Evolutionary conservation across 2,113 vertebrate genomes (phyloP).

Genomic region (Notarius lentiginosus): DNA sequence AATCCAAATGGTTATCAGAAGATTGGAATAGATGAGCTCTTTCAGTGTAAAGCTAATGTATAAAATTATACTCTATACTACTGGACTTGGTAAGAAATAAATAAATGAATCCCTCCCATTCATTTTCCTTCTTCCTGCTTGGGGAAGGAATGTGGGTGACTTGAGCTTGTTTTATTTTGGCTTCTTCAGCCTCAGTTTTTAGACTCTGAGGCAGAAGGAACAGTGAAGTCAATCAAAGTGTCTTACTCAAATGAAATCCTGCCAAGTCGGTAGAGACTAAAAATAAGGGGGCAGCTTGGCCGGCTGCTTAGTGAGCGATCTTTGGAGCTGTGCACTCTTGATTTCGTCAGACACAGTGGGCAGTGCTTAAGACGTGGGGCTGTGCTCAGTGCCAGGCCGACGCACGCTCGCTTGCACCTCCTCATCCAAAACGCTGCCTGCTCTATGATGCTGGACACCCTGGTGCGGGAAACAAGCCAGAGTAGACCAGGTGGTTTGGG

Average conservation of each 20-base stretch:
- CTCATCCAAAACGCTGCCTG: constrained; percentile 16
- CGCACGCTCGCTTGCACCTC: constrained; percentile 27
- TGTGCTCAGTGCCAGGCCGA: constrained; percentile 25
- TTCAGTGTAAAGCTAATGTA: not conserved
- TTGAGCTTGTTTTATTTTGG: constrained; percentile 26
- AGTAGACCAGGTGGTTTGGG: not conserved
- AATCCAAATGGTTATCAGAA: not conserved
- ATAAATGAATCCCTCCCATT: not conserved
- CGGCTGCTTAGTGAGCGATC: constrained; percentile 26
- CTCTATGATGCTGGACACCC: not conserved
- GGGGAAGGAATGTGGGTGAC: constrained; percentile 7
- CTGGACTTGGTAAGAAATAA: not conserved
- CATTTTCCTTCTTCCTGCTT: constrained; percentile 3
- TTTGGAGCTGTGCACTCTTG: constrained; percentile 24
- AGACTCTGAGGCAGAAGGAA: constrained; percentile 28
- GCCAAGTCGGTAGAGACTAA: constrained; percentile 70
- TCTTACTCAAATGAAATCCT: constrained; percentile 64
- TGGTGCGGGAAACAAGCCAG: not conserved
- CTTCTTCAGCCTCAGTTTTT: constrained; percentile 32
- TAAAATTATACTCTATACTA: not conserved
- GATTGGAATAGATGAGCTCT: not conserved
- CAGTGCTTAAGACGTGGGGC: constrained; percentile 37
- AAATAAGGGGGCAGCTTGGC: constrained; percentile 62
- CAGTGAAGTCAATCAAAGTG: constrained; percentile 48
- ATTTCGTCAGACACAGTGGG: constrained; percentile 33